Base-by-base conservation (phyloP, 2,888 invertebrate genomes). In the Andrena bucephala region DNA sequence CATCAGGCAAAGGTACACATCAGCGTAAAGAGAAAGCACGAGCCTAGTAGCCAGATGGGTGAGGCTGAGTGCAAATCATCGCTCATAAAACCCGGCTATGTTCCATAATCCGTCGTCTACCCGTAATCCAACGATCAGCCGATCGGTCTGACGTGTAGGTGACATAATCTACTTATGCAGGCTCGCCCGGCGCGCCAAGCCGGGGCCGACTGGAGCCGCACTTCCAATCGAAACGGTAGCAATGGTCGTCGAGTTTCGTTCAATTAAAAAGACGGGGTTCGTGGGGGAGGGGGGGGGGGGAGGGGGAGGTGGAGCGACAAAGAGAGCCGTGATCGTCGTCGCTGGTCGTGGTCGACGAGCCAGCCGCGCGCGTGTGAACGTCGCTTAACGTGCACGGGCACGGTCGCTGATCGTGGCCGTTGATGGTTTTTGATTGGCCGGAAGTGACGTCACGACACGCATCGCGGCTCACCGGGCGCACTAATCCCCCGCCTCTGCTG, bases 391-490 rank as follows among this genome's bases (percentile, higher is more conserved):
- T 67, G 70, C 59, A 33, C 86, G 59, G 42, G 71, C 75, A 66
- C 52, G 77, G 76, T 75, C 74, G 71, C 36, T 71, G 77, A 82
- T 81, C 84, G 80, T 70, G 85, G 90, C 24, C 92, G 92, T 90
- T 93, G 92, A 93, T 93, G 92, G 90, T 92, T 93, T 93, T 93
- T 93, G 93, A 93, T 93, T 93, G 93, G 90, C 92, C 93, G 93
- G 93, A 93, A 93, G 93, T 93, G 93, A 93, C 93, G 93, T 93
- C 92, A 93, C 81, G 90, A 87, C 89, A 87, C 89, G 91, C 92
- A 92, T 90, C 90, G 89, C 89, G 90, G 86, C 87, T 86, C 89
- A 33, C 52, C 79, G 81, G 42, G 76, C 87, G 82, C 86, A 87
- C 84, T 88, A 89, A 89, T 90, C 87, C 89, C 80, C 65, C 29